Percentiles rank a stretch among this genome's conserved stretches.
These are phyloP conservation scores for Balaeniceps rex DNA, from an alignment of 2,113 vertebrate species.

Conservation along the genomic window DNA sequence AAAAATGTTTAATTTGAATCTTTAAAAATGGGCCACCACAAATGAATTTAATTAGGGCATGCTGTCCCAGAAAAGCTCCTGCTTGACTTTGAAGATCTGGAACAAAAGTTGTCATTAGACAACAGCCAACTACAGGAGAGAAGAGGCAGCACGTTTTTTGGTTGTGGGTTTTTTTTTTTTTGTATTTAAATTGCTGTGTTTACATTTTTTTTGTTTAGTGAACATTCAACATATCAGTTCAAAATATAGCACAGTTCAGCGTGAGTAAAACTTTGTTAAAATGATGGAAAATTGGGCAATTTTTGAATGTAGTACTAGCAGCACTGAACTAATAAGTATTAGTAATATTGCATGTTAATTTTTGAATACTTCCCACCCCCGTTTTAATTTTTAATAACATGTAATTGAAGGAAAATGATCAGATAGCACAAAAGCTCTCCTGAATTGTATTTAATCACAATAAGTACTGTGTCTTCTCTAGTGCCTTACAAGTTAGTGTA, in stretches of 20 bases:
- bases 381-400: not conserved
- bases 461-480: not conserved
- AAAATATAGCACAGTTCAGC: not conserved
- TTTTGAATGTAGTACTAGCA: not conserved
- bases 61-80: constrained; percentile 36
- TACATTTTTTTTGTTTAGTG: not conserved
- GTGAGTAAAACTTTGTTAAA: not conserved
- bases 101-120: not conserved
- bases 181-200: not conserved
- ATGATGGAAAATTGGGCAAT: not conserved
- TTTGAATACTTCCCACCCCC: not conserved
- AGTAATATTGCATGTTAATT: not conserved
- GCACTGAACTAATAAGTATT: not conserved
- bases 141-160: not conserved
- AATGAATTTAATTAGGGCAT: constrained; percentile 46
- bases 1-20: not conserved
- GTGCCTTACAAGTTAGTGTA: not conserved
- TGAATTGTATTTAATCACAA: not conserved
- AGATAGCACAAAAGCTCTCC: not conserved
- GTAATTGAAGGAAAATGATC: not conserved
- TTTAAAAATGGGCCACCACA: not conserved
- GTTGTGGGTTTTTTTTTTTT: not conserved
- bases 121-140: not conserved
- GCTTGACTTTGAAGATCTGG: constrained; percentile 34
- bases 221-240: not conserved